These are phyloP conservation scores for Pipa parva DNA, from an alignment of 2,113 vertebrate genomes.

Conservation along the genomic window DNA sequence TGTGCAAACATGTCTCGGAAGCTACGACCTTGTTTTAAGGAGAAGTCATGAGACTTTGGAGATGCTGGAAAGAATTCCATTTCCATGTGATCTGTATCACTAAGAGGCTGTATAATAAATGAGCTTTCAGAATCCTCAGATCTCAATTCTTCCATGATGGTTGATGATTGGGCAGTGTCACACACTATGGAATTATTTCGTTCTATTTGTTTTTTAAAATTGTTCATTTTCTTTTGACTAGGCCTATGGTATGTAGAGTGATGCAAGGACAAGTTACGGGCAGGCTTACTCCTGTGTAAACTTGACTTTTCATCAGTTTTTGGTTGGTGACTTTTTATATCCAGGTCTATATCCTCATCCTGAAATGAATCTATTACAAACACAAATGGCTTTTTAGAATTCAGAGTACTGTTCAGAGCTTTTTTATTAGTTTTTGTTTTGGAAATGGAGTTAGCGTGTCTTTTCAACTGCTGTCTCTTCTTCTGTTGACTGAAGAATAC, in stretches of 20 bases:
- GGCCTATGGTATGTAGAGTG: neutral
- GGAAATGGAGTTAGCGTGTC: neutral
- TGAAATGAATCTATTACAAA: conserved; percentile 5
- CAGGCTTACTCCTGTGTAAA: neutral
- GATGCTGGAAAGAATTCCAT: neutral
- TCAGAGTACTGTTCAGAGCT: no score
- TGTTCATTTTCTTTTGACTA: no score
- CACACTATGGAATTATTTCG: no score
- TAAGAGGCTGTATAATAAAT: neutral
- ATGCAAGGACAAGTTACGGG: neutral
- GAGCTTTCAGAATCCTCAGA: neutral
- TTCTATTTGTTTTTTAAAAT: neutral
- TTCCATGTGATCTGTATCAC: neutral
- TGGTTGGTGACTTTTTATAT: neutral
- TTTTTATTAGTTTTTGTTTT: neutral
- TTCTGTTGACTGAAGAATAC: no score
- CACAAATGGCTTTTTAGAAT: neutral
- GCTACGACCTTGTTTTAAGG: neutral
- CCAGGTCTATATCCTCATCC: neutral
- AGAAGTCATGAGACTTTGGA: neutral
- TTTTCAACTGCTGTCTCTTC: neutral
- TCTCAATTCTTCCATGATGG: no score
- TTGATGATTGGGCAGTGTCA: neutral
- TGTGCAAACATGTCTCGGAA: conserved; percentile 5
- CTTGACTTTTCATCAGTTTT: neutral